Base-by-base conservation (phyloP, 2,113 vertebrate genomes). In the Cricetomys ansorgei region DNA sequence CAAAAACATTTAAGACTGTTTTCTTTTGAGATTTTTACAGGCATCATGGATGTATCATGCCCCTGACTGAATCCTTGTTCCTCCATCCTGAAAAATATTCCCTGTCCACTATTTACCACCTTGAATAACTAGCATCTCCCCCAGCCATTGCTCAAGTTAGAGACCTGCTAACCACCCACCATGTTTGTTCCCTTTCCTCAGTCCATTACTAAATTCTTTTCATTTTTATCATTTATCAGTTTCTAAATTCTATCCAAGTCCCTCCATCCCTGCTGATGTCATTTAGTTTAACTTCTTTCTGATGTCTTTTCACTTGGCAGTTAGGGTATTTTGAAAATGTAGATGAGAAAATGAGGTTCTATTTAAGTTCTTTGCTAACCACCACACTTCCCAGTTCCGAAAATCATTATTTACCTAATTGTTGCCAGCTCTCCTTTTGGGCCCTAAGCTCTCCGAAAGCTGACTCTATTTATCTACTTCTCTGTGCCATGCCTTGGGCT, bases 11-110 rank as follows among this genome's bases (percentile, higher is more conserved):
- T n/a, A 59, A 72, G 64, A 40, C 83, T 65, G n/a, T 62, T 73
- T 95, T 87, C 80, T 50, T 80, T 62, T 53, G 59, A 80, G 89
- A 65, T 57, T 96, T 96, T 9, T 64, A 27, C 92, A 96, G 88
- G 40, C 40, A 85, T 92, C 55, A n/a, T 45, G 87, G 79, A 88
- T 48, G 5, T 1, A 65, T 15, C 79, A 37, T 31, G 73, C 64
- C 69, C 77, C n/a, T 43, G 79, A 53, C 3, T 1, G 40, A 88
- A 93, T 25, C 88, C 31, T 67, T 17, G 69, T 45, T 29, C 57
- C 55, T 27, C 67, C 16, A 2, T 23, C 6, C 45, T 40, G 5
- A 7, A 31, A 45, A 77, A 29, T 17, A 19, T 9, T 76, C 76
- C 64, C 79, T 11, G 27, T 59, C 53, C 12, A 65, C 11, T 80